Conservation (phyloP, 2,888 invertebrate species). For the Idaea straminata region DNA sequence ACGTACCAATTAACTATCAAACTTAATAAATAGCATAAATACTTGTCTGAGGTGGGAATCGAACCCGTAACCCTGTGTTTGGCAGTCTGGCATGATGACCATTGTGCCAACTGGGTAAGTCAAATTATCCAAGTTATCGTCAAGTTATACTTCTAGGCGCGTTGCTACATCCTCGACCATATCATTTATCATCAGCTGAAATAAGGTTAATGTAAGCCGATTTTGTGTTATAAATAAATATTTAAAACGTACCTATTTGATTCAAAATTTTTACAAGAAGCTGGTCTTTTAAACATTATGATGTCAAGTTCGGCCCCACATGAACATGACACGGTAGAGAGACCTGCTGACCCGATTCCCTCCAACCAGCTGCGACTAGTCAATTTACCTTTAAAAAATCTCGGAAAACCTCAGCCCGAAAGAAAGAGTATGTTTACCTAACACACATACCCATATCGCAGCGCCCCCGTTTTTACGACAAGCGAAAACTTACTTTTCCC, state of each 20-base stretch:
- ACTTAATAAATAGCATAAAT: too few relatives aligned
- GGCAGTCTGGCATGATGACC: too few relatives aligned
- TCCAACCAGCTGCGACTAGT: constrained; percentile 70
- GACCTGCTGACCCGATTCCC: constrained; percentile 76
- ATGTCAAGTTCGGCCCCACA: constrained; percentile 57
- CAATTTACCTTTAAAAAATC: constrained; percentile 76
- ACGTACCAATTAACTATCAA: too few relatives aligned
- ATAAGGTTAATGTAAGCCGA: too few relatives aligned
- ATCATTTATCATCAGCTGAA: too few relatives aligned
- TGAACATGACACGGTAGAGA: constrained; percentile 71
- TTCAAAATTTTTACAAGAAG: not conserved
- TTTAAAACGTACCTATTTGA: not conserved
- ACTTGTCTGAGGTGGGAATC: too few relatives aligned
- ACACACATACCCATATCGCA: constrained; percentile 67
- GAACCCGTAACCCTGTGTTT: too few relatives aligned
- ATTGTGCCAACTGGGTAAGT: too few relatives aligned
- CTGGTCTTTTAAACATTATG: not conserved
- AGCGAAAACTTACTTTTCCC: constrained; percentile 50
- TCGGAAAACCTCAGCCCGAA: constrained; percentile 62
- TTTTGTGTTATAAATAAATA: too few relatives aligned
- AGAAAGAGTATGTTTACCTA: constrained; percentile 74
- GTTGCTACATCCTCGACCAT: too few relatives aligned
- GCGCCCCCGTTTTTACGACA: constrained; percentile 64
- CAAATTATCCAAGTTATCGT: too few relatives aligned
- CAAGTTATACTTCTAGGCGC: too few relatives aligned